These are phyloP conservation scores for Sylvietta virens DNA, from an alignment of 2,113 vertebrate species.

Conservation along the genomic window DNA sequence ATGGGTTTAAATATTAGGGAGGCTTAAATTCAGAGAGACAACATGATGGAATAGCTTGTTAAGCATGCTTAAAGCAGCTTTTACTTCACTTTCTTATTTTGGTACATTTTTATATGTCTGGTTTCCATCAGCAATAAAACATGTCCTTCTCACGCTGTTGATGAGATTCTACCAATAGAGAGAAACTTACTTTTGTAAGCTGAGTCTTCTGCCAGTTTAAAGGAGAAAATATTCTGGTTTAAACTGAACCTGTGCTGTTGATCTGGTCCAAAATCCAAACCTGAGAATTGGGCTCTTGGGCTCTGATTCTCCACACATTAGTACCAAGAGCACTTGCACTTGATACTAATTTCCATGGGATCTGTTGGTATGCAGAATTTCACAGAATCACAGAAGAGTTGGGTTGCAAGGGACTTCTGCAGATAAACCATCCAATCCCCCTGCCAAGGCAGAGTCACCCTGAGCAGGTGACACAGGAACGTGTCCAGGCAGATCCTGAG, in stretches of 20 bases:
- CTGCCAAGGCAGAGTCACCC: too few species aligned
- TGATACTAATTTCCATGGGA: neutral
- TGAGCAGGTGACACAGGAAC: neutral
- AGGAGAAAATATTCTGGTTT: neutral
- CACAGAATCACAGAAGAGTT: neutral
- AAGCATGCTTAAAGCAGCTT: neutral
- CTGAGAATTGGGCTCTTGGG: fast-evolving
- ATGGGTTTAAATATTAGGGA: neutral
- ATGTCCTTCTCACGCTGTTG: neutral
- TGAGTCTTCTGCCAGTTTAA: neutral
- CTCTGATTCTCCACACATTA: neutral
- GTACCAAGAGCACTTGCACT: neutral
- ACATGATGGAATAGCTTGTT: neutral
- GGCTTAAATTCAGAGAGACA: neutral
- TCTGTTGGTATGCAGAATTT: neutral
- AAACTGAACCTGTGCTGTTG: neutral
- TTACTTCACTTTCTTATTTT: neutral
- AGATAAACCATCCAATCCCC: neutral
- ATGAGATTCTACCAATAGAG: neutral
- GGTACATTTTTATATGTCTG: neutral
- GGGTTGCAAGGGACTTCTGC: neutral
- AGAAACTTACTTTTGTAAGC: neutral
- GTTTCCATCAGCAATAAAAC: neutral
- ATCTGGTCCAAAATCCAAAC: neutral
- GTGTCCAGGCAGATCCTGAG: fast-evolving